These are phyloP conservation scores for Notolepis coatsorum DNA, from an alignment of 2,797 vertebrate species.

Conservation along the genomic window DNA sequence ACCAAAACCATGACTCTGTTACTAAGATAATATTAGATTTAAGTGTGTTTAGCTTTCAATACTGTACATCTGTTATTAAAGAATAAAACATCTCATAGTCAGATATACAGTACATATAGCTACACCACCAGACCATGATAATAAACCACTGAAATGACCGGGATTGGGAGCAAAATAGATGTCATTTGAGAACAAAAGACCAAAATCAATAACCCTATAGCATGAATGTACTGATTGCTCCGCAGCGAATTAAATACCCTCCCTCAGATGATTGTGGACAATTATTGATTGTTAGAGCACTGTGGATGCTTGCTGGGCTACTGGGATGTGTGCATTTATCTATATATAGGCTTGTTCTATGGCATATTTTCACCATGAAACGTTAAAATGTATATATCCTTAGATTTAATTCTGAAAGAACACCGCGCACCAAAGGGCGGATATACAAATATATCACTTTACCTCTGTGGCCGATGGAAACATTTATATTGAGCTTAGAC, in stretches of 20 bases:
- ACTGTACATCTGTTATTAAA: no score
- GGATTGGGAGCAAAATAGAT: not conserved
- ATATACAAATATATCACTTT: not conserved
- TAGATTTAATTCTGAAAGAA: not conserved
- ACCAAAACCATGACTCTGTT: not conserved
- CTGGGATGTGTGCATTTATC: no score
- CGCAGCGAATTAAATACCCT: not conserved
- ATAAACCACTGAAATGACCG: not conserved
- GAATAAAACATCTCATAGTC: not conserved
- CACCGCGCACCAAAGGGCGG: not conserved
- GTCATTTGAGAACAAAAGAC: not conserved
- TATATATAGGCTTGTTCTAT: not conserved
- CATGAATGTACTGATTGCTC: conserved; percentile 3
- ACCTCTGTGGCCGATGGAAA: not conserved
- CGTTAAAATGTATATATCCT: no score
- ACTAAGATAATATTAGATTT: not conserved
- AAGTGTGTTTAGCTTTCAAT: no score
- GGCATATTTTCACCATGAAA: not conserved
- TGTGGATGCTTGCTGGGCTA: conserved; percentile 8
- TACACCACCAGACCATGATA: no score
- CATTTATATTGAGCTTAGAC: not conserved
- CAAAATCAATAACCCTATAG: not conserved
- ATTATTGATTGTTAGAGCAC: conserved; percentile 17
- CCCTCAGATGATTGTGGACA: not conserved
- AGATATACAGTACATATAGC: no score